Evolutionary conservation across 2,113 vertebrate genomes (phyloP), one percentile per base, ranked within the genome.

Genomic region (Xenopus laevis): DNA sequence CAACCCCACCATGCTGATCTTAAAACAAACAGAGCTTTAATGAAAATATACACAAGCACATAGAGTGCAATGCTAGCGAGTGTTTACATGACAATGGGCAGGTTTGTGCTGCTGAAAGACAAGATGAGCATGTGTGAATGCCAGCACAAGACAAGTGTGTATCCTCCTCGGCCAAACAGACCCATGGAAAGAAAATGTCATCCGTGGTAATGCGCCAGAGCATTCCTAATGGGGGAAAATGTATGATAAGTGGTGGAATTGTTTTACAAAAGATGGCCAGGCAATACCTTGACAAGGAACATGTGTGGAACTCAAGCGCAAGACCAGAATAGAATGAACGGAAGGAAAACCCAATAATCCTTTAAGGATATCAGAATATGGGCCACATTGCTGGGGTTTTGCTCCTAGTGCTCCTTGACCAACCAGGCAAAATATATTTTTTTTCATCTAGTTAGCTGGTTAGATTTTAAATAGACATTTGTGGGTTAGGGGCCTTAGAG

Each of bases 161-260:
- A 55, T 16, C 82, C 79, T 44, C 71, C 59, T 67, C 72, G 74
- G 79, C 74, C 80, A 79, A 58, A 62, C 72, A 79, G 80, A 82
- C 79, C 80, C 81, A 85, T 85, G 87, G 87, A 84, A 81, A 86
- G 84, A 75, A 74, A 78, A 44, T 46, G 75, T 84, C 81, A 85
- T 84, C 78, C 67, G 23, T 69, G 0, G 9, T 85, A 81, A 82
- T 86, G 86, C 84, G 84, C 78, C 88, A 87, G 87, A 75, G 82
- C 89, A 90, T 90, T 93, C 89, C 86, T 90, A 16, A 84, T 85
- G 81, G 82, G 85, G 83, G 81, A 88, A 88, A 84, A 85, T 77
- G 82, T 63, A 81, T 90, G 91, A 90, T 88, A 88, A 78, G 81
- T 80, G 40, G 84, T 91, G 92, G 91, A 82, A 86, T 80, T 71